Evolutionary conservation across 2,888 invertebrate genomes (phyloP), one percentile per base, ranked within the genome.

Genomic region (Oligia latruncula): DNA sequence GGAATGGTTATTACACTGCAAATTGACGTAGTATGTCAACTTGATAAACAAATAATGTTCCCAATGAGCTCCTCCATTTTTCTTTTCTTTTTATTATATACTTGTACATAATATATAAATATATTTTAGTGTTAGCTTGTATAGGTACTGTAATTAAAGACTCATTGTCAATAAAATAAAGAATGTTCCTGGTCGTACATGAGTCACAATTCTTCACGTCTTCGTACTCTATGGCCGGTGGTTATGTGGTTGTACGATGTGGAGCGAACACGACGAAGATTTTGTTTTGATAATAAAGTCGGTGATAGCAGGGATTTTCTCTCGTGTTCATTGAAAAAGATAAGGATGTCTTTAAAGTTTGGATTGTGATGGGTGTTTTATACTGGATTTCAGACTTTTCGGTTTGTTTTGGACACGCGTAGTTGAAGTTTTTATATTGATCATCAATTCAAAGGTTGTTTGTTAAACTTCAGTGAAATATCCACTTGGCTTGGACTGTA

Each of bases 211-310:
- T 81, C 68, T 76, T 62, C 15, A 11, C 13, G 9, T 49, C 46
- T 29, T 20, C 9, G 5, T 81, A 76, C 29, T 82, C 80, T 81
- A 13, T 70, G 77, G 20, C n/a, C 81, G 64, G 82, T 81, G 79
- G 75, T 49, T 71, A 75, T 74, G 67, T 29, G 66, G 66, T 71
- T 73, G 77, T 80, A 64, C 67, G 64, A 80, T 74, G 72, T 83
- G 72, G 77, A 74, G 68, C 23, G 60, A 78, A 80, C 76, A 78
- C 66, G 71, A 60, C 5, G 40, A 76, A 83, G 83, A 82, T 76
- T 88, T 82, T 82, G 67, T 80, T 85, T 87, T 80, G 75, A 85
- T 85, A 78, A 75, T 80, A 84, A 78, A 81, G 68, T 67, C 40
- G 15, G 43, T 46, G 65, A 71, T 71, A 66, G 49, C 55, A 1